Evolutionary conservation across 2,113 vertebrate genomes (phyloP).

Genomic region (Poeciliopsis retropinna): DNA sequence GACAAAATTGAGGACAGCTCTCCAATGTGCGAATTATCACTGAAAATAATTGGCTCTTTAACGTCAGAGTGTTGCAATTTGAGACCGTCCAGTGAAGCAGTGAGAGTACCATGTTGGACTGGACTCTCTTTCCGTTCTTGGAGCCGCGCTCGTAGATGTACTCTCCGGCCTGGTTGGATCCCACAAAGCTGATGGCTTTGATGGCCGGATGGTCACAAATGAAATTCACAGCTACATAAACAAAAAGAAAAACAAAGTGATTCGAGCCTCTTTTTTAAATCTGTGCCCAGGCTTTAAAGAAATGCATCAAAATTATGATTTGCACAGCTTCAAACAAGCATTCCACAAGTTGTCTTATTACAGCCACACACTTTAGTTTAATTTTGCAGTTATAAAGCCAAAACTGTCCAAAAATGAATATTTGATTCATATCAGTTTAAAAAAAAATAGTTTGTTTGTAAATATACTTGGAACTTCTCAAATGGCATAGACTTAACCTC

Average conservation of each 20-base stretch:
- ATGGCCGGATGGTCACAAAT: conserved; percentile 95
- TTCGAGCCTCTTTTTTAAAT: conserved; percentile 19
- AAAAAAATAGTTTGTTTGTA: no score
- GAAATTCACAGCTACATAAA: conserved; percentile 92
- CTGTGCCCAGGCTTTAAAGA: neutral
- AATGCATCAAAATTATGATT: neutral
- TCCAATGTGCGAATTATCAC: neutral
- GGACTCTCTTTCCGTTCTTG: conserved; percentile 95
- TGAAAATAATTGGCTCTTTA: neutral
- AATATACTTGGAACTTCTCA: no score
- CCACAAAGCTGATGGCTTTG: conserved; percentile 98
- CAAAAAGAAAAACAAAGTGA: conserved; percentile 11
- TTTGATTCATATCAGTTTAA: no score
- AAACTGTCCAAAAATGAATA: no score
- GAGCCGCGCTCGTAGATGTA: conserved; percentile 88
- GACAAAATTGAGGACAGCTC: conserved; percentile 28
- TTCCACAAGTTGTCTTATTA: no score
- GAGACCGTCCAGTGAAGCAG: neutral
- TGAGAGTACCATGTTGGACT: conserved; percentile 94
- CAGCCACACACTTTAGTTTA: no score
- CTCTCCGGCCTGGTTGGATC: conserved; percentile 96
- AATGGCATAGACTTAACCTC: no score
- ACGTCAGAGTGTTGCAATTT: neutral
- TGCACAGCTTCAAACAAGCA: no score
- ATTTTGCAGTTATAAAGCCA: no score